A percentile compares a stretch with the other conserved stretches of the same genome.
Conservation (phyloP, 1,140 invertebrate genomes). For the Dufourea novaeangliae region DNA sequence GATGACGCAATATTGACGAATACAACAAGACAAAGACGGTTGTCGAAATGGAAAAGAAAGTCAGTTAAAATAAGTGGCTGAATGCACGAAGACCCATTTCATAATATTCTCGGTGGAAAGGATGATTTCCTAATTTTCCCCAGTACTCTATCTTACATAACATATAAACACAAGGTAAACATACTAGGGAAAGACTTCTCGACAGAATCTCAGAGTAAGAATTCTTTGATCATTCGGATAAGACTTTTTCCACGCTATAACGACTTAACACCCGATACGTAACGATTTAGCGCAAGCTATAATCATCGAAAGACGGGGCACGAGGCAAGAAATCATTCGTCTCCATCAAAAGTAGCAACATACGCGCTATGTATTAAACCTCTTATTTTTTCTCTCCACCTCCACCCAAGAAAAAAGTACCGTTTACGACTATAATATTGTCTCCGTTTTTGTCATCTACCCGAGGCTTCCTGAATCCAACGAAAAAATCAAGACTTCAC, state of each 20-base stretch:
- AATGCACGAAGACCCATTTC: conserved; percentile 32
- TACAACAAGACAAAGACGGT: not conserved
- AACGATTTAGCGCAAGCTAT: not conserved
- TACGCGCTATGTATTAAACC: not conserved
- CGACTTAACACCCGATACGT: not conserved
- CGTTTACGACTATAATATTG: not conserved
- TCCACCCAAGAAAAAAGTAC: not conserved
- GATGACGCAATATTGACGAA: conserved; percentile 4
- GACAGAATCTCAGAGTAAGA: not conserved
- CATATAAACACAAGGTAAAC: no score
- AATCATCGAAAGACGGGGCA: not conserved
- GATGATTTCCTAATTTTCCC: conserved; percentile 27
- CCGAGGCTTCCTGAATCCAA: not conserved
- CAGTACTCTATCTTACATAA: not conserved
- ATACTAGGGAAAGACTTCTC: no score
- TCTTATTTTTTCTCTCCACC: not conserved
- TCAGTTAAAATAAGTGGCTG: conserved; percentile 4
- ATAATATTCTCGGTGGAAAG: conserved; percentile 5
- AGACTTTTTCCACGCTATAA: not conserved
- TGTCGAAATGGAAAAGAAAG: conserved; percentile 29
- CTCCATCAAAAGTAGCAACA: not conserved
- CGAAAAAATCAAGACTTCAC: not conserved
- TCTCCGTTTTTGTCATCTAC: not conserved
- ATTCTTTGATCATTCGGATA: not conserved
- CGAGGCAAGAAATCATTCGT: not conserved